Percentiles rank a stretch among this genome's conserved stretches.
These are phyloP conservation scores for human DNA, from an alignment of 2,113 vertebrate species.

Conservation along the genomic window DNA sequence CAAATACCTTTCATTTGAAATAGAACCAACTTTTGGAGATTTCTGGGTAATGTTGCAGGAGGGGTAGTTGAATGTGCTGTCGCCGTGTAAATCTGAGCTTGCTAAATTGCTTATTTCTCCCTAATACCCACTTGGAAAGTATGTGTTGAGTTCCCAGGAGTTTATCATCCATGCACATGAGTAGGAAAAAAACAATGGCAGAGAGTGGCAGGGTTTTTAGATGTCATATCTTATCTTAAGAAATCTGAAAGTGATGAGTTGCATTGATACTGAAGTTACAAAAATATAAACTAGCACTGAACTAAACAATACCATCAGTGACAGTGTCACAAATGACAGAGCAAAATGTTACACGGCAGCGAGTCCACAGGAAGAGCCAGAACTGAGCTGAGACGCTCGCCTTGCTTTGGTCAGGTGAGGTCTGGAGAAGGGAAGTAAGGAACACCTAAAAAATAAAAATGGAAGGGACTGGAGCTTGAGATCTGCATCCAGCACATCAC, in stretches of 20 bases:
- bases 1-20: background rate
- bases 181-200: accelerated
- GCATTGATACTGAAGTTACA: accelerated
- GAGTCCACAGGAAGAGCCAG: accelerated
- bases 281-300: accelerated
- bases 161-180: accelerated
- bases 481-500: background rate
- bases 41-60: accelerated
- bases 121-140: accelerated
- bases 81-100: background rate
- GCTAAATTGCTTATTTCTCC: background rate
- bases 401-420: too few species aligned
- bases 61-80: accelerated
- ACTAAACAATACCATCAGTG: accelerated
- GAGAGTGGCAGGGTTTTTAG: background rate
- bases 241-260: background rate
- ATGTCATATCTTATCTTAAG: background rate
- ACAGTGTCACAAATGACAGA: accelerated
- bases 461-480: too few species aligned
- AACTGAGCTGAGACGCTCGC: accelerated
- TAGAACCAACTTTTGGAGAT: background rate
- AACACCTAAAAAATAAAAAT: too few species aligned
- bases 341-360: accelerated
- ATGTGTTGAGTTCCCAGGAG: accelerated
- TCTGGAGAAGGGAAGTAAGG: background rate